A percentile compares a stretch with the other conserved stretches of the same genome.
These are phyloP conservation scores for Prostheceraeus crozeri DNA, from an alignment of 2,888 invertebrate genomes.

Conservation along the genomic window DNA sequence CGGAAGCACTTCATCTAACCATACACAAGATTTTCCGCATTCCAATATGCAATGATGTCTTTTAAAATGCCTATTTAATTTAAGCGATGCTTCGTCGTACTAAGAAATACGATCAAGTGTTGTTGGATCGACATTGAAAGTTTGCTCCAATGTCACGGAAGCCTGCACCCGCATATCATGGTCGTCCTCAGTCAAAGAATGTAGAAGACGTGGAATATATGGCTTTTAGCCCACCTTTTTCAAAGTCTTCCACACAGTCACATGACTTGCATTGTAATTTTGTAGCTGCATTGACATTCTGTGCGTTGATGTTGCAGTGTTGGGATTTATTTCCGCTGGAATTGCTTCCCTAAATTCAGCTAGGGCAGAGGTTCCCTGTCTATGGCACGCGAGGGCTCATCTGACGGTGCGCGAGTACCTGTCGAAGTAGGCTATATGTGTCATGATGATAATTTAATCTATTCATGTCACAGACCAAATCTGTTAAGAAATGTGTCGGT, in stretches of 20 bases:
- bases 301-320: conserved; percentile 12
- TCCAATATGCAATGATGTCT: neutral
- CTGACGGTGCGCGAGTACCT: too few relatives aligned
- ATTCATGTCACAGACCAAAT: too few relatives aligned
- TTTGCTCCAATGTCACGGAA: neutral
- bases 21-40: conserved; percentile 19
- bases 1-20: too few relatives aligned
- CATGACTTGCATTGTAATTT: conserved; percentile 22
- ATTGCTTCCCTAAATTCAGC: too few relatives aligned
- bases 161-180: conserved; percentile 5
- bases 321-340: neutral
- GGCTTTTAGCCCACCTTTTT: conserved; percentile 21
- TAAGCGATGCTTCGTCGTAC: conserved; percentile 16
- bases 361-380: too few relatives aligned
- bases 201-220: conserved; percentile 21
- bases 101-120: conserved; percentile 16
- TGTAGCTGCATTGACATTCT: conserved; percentile 14
- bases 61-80: conserved; percentile 9
- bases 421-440: too few relatives aligned
- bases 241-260: conserved; percentile 17
- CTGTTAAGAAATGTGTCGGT: too few relatives aligned
- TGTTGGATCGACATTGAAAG: conserved; percentile 12
- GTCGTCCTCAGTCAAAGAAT: conserved; percentile 20
- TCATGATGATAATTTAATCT: too few relatives aligned
- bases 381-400: too few relatives aligned